These are phyloP conservation scores for Lathronympha strigana DNA, from an alignment of 2,888 invertebrate species.

Conservation along the genomic window DNA sequence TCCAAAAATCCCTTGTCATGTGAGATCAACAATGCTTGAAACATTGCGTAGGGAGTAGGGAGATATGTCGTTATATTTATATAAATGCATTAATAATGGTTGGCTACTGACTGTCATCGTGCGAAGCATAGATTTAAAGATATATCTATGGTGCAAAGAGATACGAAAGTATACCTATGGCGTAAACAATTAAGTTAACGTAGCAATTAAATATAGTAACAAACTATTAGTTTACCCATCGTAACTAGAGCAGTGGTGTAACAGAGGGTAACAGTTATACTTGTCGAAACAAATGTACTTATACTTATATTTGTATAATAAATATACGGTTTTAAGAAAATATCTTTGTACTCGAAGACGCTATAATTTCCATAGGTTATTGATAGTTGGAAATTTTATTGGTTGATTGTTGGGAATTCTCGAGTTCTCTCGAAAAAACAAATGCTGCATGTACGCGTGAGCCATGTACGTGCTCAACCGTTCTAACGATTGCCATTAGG, in stretches of 20 bases:
- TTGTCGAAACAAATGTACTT: not conserved
- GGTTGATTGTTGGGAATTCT: not conserved
- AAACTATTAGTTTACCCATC: slow-evolving; percentile 28
- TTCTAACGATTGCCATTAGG: slow-evolving; percentile 26
- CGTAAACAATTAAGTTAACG: slow-evolving; percentile 22
- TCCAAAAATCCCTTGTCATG: too few species aligned
- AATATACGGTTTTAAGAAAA: too few species aligned
- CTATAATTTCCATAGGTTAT: not conserved
- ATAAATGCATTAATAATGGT: not conserved
- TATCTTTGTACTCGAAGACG: not conserved
- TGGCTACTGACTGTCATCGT: slow-evolving; percentile 11
- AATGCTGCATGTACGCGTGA: slow-evolving; percentile 9
- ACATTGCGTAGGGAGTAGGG: too few species aligned
- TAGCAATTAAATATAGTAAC: slow-evolving; percentile 22
- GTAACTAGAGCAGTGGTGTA: slow-evolving; percentile 26
- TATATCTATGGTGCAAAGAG: too few species aligned
- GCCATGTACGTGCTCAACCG: slow-evolving; percentile 14
- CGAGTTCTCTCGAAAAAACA: slow-evolving; percentile 5
- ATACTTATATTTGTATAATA: not conserved
- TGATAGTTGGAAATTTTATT: not conserved
- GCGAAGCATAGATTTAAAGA: too few species aligned
- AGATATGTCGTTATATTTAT: not conserved
- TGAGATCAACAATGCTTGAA: not conserved
- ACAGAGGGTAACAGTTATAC: slow-evolving; percentile 10
- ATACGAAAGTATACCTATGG: slow-evolving; percentile 20